A percentile compares a stretch with the other conserved stretches of the same genome.
Evolutionary conservation across 2,888 invertebrate genomes (phyloP).

Genomic region (Automeris io): DNA sequence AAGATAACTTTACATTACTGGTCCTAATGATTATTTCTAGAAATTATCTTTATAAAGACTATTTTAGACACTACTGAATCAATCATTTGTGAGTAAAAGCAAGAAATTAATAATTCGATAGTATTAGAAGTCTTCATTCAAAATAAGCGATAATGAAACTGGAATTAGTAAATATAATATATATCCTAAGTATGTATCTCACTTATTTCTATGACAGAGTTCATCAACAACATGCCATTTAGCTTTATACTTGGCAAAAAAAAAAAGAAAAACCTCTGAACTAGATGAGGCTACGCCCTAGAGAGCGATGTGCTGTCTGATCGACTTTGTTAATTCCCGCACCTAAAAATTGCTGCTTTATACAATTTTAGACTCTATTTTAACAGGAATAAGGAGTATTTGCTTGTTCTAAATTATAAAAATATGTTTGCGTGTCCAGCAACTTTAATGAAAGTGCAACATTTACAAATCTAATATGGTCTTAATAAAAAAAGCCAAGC

Average conservation of each 20-base stretch:
- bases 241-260: conserved; percentile 17
- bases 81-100: too few species aligned
- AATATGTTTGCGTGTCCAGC: conserved; percentile 10
- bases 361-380: background rate
- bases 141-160: too few species aligned
- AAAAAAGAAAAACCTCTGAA: conserved; percentile 28
- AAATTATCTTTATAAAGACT: too few species aligned
- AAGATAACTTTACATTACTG: too few species aligned
- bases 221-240: background rate
- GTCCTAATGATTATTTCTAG: too few species aligned
- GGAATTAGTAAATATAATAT: background rate
- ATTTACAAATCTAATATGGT: too few species aligned
- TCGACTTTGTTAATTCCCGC: conserved; percentile 17
- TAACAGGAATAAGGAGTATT: background rate
- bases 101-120: too few species aligned
- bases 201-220: background rate
- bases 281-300: conserved; percentile 23
- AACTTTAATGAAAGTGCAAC: conserved; percentile 8
- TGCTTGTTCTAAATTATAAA: background rate
- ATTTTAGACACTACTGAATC: too few species aligned
- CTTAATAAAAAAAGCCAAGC: too few species aligned
- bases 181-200: background rate
- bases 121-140: too few species aligned
- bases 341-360: background rate
- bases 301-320: conserved; percentile 33